These are phyloP conservation scores for Athalia circularis DNA, from an alignment of 2,888 invertebrate species.

Conservation along the genomic window DNA sequence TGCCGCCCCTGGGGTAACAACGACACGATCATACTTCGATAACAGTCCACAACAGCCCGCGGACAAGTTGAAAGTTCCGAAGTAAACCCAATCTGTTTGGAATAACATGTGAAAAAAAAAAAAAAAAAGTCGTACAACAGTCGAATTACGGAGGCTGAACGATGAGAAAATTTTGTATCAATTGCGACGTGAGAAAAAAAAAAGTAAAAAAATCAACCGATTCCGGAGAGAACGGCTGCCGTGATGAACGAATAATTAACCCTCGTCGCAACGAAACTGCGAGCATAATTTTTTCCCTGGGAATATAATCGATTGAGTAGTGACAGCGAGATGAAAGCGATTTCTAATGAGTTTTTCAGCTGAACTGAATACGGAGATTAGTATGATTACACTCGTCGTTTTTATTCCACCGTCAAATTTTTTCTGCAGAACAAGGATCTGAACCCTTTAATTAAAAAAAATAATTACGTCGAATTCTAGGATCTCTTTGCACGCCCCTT, in stretches of 20 bases:
- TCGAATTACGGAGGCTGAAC: no score
- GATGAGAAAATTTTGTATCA: neutral
- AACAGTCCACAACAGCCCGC: no score
- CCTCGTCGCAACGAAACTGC: no score
- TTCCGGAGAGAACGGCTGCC: neutral
- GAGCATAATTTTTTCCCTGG: neutral
- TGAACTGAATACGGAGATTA: slow-evolving; percentile 10
- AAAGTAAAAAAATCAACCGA: neutral
- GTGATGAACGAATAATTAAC: slow-evolving; percentile 17
- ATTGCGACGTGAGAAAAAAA: neutral
- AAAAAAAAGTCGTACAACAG: no score
- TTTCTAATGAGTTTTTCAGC: slow-evolving; percentile 5
- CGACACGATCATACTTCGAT: no score
- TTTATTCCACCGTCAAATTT: neutral
- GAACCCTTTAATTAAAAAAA: slow-evolving; percentile 2
- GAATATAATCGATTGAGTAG: slow-evolving; percentile 6
- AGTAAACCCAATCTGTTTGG: no score
- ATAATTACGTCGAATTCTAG: neutral
- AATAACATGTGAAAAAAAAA: no score
- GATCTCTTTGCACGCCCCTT: no score
- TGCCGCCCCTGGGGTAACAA: no score
- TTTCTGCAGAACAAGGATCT: neutral
- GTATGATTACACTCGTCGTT: neutral
- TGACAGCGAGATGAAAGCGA: neutral
- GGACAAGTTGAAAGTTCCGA: no score